Percentiles rank a stretch among this genome's conserved stretches.
These are phyloP conservation scores for Cephus cinctus DNA, from an alignment of 1,140 invertebrate species.

Conservation along the genomic window DNA sequence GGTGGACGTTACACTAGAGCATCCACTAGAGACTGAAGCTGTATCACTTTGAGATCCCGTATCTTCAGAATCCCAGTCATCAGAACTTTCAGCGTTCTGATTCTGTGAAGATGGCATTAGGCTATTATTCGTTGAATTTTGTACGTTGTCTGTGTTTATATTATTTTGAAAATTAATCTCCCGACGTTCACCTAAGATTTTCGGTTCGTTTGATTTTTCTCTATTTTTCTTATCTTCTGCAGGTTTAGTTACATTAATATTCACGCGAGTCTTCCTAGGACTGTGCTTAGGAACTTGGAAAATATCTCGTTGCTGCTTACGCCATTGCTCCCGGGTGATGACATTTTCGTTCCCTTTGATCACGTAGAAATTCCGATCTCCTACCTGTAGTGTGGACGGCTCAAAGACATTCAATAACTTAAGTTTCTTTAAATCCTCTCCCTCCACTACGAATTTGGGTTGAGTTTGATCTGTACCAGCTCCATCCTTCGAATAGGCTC, in stretches of 20 bases:
- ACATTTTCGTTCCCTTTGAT: slow-evolving; percentile 62
- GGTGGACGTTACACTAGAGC: slow-evolving; percentile 51
- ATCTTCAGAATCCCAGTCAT: slow-evolving; percentile 56
- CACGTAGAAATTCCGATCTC: slow-evolving; percentile 74
- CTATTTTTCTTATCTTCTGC: slow-evolving; percentile 33
- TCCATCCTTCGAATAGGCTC: slow-evolving; percentile 67
- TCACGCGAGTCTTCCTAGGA: slow-evolving; percentile 38
- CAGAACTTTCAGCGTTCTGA: slow-evolving; percentile 45
- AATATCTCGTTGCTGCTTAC: slow-evolving; percentile 49
- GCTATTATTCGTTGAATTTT: slow-evolving; percentile 28
- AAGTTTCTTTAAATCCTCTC: slow-evolving; percentile 74
- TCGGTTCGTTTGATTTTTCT: slow-evolving; percentile 21
- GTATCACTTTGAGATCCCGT: slow-evolving; percentile 49
- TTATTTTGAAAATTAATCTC: slow-evolving; percentile 31
- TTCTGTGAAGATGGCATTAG: slow-evolving; percentile 32
- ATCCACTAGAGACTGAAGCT: slow-evolving; percentile 51
- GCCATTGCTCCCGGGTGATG: slow-evolving; percentile 61
- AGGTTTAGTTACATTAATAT: slow-evolving; percentile 30
- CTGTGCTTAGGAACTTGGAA: slow-evolving; percentile 52
- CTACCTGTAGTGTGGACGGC: slow-evolving; percentile 85
- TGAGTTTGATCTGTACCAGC: slow-evolving; percentile 61
- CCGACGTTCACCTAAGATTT: slow-evolving; percentile 25
- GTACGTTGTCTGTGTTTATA: slow-evolving; percentile 22
- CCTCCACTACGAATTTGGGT: slow-evolving; percentile 70
- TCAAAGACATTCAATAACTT: slow-evolving; percentile 83